Base-by-base conservation (phyloP, 2,888 invertebrate species). In the Cephalotes varians region DNA sequence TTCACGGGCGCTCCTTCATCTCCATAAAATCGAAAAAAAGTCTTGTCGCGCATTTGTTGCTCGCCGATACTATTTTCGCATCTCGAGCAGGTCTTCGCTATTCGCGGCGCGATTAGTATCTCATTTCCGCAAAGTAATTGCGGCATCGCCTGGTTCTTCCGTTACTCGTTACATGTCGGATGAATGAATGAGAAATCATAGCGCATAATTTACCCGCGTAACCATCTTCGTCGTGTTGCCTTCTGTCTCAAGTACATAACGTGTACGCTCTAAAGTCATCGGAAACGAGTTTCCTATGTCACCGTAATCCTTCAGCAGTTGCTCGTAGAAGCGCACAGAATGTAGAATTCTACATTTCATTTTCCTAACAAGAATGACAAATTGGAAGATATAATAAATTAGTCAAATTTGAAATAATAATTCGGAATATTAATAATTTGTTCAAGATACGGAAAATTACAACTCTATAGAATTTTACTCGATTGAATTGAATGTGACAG, bases 141-240 rank as follows among this genome's bases (percentile, higher is more conserved):
- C 71, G 21, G 54, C 69, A 67, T 31, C 69, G 54, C 40, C 44
- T 25, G 18, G 40, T 69, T 77, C 77, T 77, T 77, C 77, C 71
- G 77, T 77, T 72, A 72, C 71, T 72, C 71, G 56, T 72, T 71
- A 77, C 56, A 77, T 31, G 54, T 44, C 54, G 69, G 18, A 40
- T 54, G 54, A 74, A 62, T 62, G 73, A 47, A 44, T 15, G 47
- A 71, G 77, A 44, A 71, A 69, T 77, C 77, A 69, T 69, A 56
- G 31, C 37, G 51, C 76, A 71, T 77, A 77, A 77, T 69, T 77
- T 77, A 77, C 77, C 56, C 56, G 40, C 54, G 44, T 56, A 56
- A 69, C 44, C 25, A 49, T 25, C 49, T 31, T 25, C 54, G 18
- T 34, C 56, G 69, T 12, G 56, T 18, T 69, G 54, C 31, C 64